Evolutionary conservation across 2,113 vertebrate genomes (phyloP).

Genomic region (Oreochromis tanganicae): DNA sequence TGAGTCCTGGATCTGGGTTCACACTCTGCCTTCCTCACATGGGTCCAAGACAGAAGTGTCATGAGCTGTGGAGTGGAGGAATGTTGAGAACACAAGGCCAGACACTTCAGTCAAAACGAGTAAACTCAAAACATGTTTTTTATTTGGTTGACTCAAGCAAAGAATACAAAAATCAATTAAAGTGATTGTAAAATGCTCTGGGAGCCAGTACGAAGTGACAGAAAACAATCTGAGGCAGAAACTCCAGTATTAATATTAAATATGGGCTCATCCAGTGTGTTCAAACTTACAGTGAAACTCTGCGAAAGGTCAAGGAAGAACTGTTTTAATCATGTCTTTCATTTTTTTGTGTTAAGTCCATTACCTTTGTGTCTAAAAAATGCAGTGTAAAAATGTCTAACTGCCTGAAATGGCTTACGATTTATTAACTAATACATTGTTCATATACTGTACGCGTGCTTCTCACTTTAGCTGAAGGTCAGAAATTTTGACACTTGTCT

Average conservation of each 20-base stretch:
- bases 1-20: neutral
- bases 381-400: neutral
- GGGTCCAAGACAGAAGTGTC: neutral
- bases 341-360: neutral
- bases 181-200: neutral
- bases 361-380: neutral
- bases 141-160: neutral
- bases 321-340: neutral
- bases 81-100: neutral
- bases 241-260: neutral
- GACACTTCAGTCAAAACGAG: neutral
- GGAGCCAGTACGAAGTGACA: neutral
- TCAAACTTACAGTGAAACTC: neutral
- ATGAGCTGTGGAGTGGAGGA: neutral
- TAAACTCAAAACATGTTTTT: neutral
- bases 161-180: neutral
- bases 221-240: neutral
- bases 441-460: neutral
- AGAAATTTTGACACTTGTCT: neutral
- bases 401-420: neutral
- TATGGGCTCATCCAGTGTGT: neutral
- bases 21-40: neutral
- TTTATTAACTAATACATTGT: neutral
- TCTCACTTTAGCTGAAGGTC: neutral
- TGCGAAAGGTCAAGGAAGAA: neutral